Evolutionary conservation across 2,113 vertebrate genomes (phyloP), one percentile per base, ranked within the genome.

Genomic region (Thermophis baileyi): DNA sequence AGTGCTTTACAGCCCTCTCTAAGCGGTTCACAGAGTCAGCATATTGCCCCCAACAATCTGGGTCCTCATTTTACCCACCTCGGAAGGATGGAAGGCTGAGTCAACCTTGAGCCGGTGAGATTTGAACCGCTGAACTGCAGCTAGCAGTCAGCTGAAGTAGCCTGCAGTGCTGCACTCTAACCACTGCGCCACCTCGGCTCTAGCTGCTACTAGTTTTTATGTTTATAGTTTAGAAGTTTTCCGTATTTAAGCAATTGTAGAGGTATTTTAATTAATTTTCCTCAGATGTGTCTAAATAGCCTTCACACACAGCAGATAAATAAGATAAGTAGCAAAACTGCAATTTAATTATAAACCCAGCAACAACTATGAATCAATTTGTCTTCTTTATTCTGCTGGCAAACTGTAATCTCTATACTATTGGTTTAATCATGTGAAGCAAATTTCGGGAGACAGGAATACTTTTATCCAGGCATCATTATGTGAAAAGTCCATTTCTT

Each of bases 231-330:
- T 74, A 90, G 22, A 89, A 85, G 49, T 91, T 94, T 91, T 88
- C 85, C 55, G 93, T 95, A 94, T 94, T 91, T 94, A 54, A 93
- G 55, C 44, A 95, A 44, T 54, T 85, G 88, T 90, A 94, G 74
- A 96, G 93, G 88, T 94, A 93, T 81, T 96, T 94, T 96, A 97
- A 97, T 97, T 97, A 97, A 95, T 95, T 97, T 96, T 96, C 92
- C 95, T 90, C 88, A 51, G 54, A 94, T 95, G 91, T 22, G 88
- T 95, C 94, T 95, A 94, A 96, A 92, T 92, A 92, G 91, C 94
- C 92, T 97, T 97, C 94, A 94, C 5, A 92, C 87, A 92, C n/a
- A 95, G 87, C 40, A 97, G 88, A 91, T 87, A 96, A 96, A 95
- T 96, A 97, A 97, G 96, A 96, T 94, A 91, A 95, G 63, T 63